Evolutionary conservation across 2,113 vertebrate species (phyloP), one percentile per base, ranked within the genome.

Genomic region (Leiothrix lutea): DNA sequence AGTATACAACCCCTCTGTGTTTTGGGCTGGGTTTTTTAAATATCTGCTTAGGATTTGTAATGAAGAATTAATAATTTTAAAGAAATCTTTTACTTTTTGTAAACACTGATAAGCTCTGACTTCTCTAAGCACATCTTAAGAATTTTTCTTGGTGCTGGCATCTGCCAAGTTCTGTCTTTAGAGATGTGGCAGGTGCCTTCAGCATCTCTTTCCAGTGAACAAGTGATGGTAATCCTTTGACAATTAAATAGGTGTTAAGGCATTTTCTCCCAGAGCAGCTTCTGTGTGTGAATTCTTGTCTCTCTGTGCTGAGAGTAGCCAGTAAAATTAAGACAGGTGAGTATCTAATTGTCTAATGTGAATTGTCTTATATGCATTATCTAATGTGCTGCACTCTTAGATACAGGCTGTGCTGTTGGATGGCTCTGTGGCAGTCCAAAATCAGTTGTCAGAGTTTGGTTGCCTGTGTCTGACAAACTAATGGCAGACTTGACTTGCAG

Each of bases 401-500:
- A 14, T 80, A 23, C 18, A 62, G 53, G 8, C 31, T 31, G 6
- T 90, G 74, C 35, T 45, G 1, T 36, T 54, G 47, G 47, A 14
- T 61, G 51, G 42, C 36, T 90, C 29, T 71, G 38, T 62, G 25
- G 31, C 51, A 78, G 24, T 31, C 38, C 16, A 67, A 10, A 74
- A 48, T 51, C 8, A 53, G 25, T 28, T 80, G 15, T 29, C 36
- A 50, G 79, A 47, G 22, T 60, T 57, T 74, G 18, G 22, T 67
- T 90, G 12, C 33, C 38, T 14, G 1, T 13, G 16, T n/a, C 9
- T 67, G 44, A 10, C 40, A 38, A 67, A 57, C 48, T 78, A 93
- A 84, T 81, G 31, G 48, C n/a, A 29, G 28, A 14, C 35, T 88
- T 88, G 42, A 88, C 54, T 96, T 94, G 29, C 67, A 99, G 99